Conservation (phyloP, 2,888 invertebrate genomes). For the Corythucha ciliata region DNA sequence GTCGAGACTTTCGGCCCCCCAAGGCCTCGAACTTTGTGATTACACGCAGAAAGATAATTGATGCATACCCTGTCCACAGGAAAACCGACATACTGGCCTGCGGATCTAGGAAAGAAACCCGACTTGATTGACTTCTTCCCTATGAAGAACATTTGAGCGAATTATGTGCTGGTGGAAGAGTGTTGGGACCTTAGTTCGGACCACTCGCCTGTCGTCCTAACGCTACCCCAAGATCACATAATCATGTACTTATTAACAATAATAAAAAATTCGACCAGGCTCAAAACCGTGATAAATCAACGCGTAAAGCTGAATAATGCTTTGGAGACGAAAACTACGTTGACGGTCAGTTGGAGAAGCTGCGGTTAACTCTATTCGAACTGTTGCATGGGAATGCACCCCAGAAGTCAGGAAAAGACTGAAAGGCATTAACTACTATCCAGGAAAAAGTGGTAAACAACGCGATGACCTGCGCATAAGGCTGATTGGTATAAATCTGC, state of each 20-base stretch:
- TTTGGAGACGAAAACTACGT: neutral
- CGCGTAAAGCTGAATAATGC: neutral
- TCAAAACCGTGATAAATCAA: neutral
- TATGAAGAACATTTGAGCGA: no score
- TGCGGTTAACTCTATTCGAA: neutral
- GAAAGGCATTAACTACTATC: neutral
- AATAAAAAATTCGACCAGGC: neutral
- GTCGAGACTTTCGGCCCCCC: no score
- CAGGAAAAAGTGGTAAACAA: neutral
- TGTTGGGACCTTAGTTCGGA: no score
- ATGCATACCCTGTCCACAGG: no score
- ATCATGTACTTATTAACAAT: neutral
- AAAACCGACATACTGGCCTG: no score
- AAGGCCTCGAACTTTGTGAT: no score
- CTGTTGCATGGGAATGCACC: constrained; percentile 9
- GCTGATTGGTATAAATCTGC: constrained; percentile 1
- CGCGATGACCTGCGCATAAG: neutral
- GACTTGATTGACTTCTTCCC: no score
- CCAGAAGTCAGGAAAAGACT: neutral
- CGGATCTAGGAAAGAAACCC: no score
- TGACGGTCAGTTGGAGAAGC: neutral
- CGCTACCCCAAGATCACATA: no score
- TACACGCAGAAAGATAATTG: no score
- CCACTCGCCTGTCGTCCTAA: no score
- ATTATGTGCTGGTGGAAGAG: no score